Base-by-base conservation (phyloP, 1,140 invertebrate species). In the Drosophila willistoni region DNA sequence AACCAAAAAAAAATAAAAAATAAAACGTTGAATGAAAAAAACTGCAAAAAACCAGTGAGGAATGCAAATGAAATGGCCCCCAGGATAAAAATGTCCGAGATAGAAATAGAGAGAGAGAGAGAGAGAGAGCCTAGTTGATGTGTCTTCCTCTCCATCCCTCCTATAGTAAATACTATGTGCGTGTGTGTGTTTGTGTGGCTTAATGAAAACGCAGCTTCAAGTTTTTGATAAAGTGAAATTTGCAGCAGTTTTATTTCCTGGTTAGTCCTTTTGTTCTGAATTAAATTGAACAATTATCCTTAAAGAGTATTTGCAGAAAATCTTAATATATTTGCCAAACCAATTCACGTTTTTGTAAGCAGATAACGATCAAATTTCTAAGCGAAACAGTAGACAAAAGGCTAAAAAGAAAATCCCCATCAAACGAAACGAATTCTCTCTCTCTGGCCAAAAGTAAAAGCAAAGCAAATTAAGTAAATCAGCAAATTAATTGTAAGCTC, bases 201-300 rank as follows among this genome's bases (percentile, higher is more conserved):
- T 80, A 81, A 81, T 83, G 80, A 83, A 83, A 79, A 79, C 77
- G 65, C 72, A 76, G 41, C 81, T 69, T 64, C 19, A 80, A 73
- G 77, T 80, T 59, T 59, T 71, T 65, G 77, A 80, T 69, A 59
- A 80, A 84, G 78, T 70, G 63, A 76, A 84, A 64, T 76, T 29
- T 68, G 56, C 29, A 59, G n/a, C 9, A 22, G 9, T 59, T 39
- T 7, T 3, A 19, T 47, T 47, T 6, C 1, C 4, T 47, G 17
- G 5, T 9, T 47, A 10, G 34, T 9, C 34, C 10, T 17, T 9
- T 19, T 47, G 19, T 29, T 29, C 29, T 3, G 22, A 4, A 25
- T 25, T 25, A 6, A 29, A 29, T 29, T 7, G 6, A 29, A 29
- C 29, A 29, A 29, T 29, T 29, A 29, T 29, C 14, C 7, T 47